A percentile compares a stretch with the other conserved stretches of the same genome.
Conservation (phyloP, 2,888 invertebrate genomes). For the Cephus nigrinus region DNA sequence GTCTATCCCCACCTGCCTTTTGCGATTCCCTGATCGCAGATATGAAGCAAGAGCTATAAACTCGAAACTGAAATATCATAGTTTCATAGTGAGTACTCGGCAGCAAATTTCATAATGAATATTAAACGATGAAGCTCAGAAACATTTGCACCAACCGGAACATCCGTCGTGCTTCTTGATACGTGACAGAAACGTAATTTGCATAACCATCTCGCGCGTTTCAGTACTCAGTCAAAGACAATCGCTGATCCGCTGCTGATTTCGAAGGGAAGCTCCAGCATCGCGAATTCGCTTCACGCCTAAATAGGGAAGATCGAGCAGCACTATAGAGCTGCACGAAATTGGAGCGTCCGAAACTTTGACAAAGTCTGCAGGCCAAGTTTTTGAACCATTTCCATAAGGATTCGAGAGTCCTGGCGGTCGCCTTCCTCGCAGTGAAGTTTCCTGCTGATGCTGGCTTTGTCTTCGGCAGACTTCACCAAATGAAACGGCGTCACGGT, state of each 20-base stretch:
- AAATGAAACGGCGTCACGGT: neutral
- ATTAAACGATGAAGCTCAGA: constrained; percentile 22
- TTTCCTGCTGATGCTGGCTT: neutral
- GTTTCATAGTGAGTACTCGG: neutral
- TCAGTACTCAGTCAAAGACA: neutral
- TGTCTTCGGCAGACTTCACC: neutral
- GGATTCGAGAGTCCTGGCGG: neutral
- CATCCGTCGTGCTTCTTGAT: constrained; percentile 1
- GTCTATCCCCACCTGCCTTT: too few relatives aligned
- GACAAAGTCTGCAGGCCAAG: neutral
- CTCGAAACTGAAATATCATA: neutral
- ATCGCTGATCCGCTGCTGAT: too few relatives aligned
- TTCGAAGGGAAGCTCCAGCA: neutral
- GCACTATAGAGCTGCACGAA: neutral
- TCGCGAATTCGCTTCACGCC: neutral
- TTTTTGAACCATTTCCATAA: neutral
- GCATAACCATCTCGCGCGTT: constrained; percentile 11
- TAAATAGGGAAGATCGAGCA: neutral
- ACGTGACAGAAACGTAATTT: constrained; percentile 24
- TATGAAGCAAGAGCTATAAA: too few relatives aligned
- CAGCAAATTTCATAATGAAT: constrained; percentile 12
- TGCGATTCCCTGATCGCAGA: too few relatives aligned
- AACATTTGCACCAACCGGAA: too few relatives aligned
- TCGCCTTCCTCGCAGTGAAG: too few relatives aligned
- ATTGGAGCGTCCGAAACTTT: neutral